phyloP scores from a whole-genome alignment of 35 echinoderm and acorn worm species.

The Hemicentrotus pulcherrimus region DNA sequence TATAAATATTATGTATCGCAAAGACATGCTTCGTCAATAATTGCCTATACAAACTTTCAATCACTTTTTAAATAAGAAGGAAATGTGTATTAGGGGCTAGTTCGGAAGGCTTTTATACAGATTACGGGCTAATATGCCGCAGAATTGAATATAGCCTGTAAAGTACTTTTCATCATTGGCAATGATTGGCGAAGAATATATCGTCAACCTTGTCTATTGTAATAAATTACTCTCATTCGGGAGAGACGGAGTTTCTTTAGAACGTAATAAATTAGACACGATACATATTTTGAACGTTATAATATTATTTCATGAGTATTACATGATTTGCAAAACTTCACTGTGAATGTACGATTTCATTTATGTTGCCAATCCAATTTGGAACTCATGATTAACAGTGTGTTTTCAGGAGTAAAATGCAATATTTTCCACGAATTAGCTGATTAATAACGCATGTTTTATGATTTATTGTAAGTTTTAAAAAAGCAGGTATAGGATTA shows the following conservation, averaged over 20 bases:
- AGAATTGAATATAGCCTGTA: background rate
- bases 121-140: background rate
- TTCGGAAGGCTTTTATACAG: background rate
- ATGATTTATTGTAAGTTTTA: too few relatives aligned
- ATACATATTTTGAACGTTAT: background rate
- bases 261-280: background rate
- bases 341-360: background rate
- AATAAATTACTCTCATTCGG: too few relatives aligned
- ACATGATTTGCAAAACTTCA: background rate
- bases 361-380: background rate
- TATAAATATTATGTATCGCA: background rate
- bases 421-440: too few relatives aligned
- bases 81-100: background rate
- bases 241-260: too few relatives aligned
- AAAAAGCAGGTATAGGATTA: too few relatives aligned
- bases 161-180: background rate
- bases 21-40: background rate
- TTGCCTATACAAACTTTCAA: too few relatives aligned
- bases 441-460: too few relatives aligned
- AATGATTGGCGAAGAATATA: background rate
- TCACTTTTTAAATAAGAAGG: background rate
- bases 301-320: background rate
- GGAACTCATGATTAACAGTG: too few relatives aligned
- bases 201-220: background rate
- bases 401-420: too few relatives aligned